Evolutionary conservation across 2,797 vertebrate species (phyloP).

Genomic region (Meda fulgida): DNA sequence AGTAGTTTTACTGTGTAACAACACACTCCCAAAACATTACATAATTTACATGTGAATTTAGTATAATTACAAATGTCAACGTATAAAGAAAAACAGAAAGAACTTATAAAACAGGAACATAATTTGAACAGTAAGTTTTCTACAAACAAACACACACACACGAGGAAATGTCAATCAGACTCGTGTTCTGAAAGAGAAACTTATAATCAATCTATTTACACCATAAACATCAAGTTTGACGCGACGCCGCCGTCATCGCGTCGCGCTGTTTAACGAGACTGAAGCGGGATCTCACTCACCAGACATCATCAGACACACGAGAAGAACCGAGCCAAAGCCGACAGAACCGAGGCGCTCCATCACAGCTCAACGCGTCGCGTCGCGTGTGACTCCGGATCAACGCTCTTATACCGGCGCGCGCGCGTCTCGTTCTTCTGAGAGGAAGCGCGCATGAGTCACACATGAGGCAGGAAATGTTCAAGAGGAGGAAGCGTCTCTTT

Average conservation of each 20-base stretch:
- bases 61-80: background rate
- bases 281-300: slow-evolving; percentile 35
- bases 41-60: background rate
- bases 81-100: background rate
- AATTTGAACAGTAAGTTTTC: background rate
- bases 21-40: background rate
- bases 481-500: slow-evolving; percentile 23
- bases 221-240: background rate
- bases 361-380: background rate
- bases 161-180: background rate
- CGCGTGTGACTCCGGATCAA: background rate
- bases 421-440: background rate
- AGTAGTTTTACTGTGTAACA: too few relatives aligned
- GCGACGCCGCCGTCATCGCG: background rate
- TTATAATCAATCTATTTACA: background rate
- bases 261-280: background rate
- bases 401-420: background rate
- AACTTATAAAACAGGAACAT: background rate
- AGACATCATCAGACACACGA: background rate
- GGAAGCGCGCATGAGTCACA: slow-evolving; percentile 8
- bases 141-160: background rate
- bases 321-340: background rate
- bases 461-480: slow-evolving; percentile 1
- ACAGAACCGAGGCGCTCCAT: background rate
- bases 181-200: slow-evolving; percentile 1